A percentile compares a stretch with the other conserved stretches of the same genome.
phyloP scores from a whole-genome alignment of 2,113 vertebrate genomes.

The Ochotona curzoniae region DNA sequence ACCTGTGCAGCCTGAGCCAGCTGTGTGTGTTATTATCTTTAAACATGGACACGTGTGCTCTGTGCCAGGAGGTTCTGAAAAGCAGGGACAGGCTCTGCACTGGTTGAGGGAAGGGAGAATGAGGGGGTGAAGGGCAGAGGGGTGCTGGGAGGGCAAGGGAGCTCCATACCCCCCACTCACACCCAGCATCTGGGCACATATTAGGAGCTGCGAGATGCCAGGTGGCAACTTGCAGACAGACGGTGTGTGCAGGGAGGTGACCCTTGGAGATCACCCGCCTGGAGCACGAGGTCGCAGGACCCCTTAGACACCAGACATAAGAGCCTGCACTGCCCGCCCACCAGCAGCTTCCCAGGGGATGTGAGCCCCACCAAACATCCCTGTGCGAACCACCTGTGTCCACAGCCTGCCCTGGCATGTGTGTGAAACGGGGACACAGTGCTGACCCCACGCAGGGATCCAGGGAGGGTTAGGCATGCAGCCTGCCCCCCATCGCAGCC shows the following conservation, averaged over 20 bases:
- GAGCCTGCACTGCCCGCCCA: background rate
- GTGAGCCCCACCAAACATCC: too few species aligned
- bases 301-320: background rate
- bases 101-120: background rate
- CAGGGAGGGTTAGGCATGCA: background rate
- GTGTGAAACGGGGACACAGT: background rate
- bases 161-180: too few species aligned
- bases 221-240: background rate
- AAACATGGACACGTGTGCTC: background rate
- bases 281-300: fast-evolving
- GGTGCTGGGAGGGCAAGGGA: too few species aligned
- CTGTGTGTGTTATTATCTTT: background rate
- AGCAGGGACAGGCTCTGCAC: background rate
- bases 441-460: background rate
- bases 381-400: background rate
- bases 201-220: background rate
- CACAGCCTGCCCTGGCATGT: background rate
- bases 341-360: background rate
- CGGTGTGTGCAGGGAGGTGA: too few species aligned
- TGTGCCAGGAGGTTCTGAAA: background rate
- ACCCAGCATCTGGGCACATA: background rate
- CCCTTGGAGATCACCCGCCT: too few species aligned
- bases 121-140: background rate
- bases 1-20: background rate
- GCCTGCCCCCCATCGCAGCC: background rate